These are phyloP conservation scores for Drosophila gunungcola DNA, from an alignment of 1,140 invertebrate species.

Conservation along the genomic window DNA sequence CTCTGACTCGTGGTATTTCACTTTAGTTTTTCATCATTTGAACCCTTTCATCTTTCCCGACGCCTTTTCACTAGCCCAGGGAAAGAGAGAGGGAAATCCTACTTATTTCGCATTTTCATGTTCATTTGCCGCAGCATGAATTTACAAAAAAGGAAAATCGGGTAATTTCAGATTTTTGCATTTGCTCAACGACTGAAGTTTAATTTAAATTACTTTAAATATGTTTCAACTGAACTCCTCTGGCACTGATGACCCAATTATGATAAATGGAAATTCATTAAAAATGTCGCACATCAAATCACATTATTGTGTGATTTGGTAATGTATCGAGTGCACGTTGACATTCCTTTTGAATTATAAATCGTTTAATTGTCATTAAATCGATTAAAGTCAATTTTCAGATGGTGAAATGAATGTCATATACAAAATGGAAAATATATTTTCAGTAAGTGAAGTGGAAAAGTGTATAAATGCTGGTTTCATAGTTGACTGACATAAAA, in stretches of 20 bases:
- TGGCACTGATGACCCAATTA: conserved; percentile 37
- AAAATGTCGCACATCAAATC: conserved; percentile 34
- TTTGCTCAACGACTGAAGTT: conserved; percentile 22
- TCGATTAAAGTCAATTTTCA: conserved; percentile 30
- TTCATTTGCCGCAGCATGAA: conserved; percentile 39
- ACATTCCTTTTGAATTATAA: conserved; percentile 24
- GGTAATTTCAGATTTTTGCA: conserved; percentile 55
- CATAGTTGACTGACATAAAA: not conserved
- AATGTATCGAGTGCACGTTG: conserved; percentile 21
- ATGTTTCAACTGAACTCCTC: conserved; percentile 13
- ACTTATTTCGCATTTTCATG: conserved; percentile 46
- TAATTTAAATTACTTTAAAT: conserved; percentile 37
- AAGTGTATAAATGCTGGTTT: conserved; percentile 4
- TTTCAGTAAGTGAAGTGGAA: conserved; percentile 16
- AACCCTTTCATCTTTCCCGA: conserved; percentile 71
- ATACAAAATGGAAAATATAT: conserved; percentile 13
- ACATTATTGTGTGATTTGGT: conserved; percentile 22
- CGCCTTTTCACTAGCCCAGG: conserved; percentile 63
- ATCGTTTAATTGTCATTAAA: conserved; percentile 43
- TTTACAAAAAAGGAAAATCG: conserved; percentile 41
- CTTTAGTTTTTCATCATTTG: conserved; percentile 57
- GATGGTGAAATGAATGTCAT: conserved; percentile 15
- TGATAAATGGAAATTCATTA: conserved; percentile 40
- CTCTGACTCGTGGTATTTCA: conserved; percentile 36
- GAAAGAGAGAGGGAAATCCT: conserved; percentile 31